These are phyloP conservation scores for Heliothis virescens DNA, from an alignment of 1,140 invertebrate genomes.

Conservation along the genomic window DNA sequence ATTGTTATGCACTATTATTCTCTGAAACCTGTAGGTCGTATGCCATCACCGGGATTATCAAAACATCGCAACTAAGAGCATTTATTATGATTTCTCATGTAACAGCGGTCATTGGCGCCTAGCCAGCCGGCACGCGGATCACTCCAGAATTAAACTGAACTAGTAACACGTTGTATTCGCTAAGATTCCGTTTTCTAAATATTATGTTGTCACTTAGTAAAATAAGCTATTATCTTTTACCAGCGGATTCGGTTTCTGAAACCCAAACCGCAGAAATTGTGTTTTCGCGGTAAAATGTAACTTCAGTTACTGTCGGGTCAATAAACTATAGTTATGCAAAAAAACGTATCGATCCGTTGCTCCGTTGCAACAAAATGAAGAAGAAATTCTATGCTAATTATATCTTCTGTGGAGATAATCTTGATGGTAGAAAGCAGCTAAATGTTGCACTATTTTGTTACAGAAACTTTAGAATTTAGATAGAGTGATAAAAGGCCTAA, in stretches of 20 bases:
- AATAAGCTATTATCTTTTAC: neutral
- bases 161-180: conserved; percentile 12
- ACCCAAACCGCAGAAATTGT: too few relatives aligned
- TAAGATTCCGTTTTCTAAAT: conserved; percentile 9
- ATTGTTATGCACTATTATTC: neutral
- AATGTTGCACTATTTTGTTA: neutral
- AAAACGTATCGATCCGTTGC: too few relatives aligned
- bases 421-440: neutral
- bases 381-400: neutral
- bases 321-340: too few relatives aligned
- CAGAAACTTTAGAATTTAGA: too few relatives aligned
- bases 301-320: too few relatives aligned
- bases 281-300: too few relatives aligned
- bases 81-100: conserved; percentile 41
- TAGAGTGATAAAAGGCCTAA: too few relatives aligned
- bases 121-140: conserved; percentile 47
- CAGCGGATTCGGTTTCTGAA: too few relatives aligned
- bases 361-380: too few relatives aligned
- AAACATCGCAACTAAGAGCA: conserved; percentile 30
- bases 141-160: conserved; percentile 59
- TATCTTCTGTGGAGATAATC: neutral
- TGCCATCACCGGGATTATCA: conserved; percentile 45
- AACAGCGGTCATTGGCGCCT: conserved; percentile 45
- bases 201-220: conserved; percentile 19
- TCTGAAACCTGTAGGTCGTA: conserved; percentile 17